phyloP scores from a whole-genome alignment of 2,797 vertebrate genomes.

The Poeciliopsis turneri region DNA sequence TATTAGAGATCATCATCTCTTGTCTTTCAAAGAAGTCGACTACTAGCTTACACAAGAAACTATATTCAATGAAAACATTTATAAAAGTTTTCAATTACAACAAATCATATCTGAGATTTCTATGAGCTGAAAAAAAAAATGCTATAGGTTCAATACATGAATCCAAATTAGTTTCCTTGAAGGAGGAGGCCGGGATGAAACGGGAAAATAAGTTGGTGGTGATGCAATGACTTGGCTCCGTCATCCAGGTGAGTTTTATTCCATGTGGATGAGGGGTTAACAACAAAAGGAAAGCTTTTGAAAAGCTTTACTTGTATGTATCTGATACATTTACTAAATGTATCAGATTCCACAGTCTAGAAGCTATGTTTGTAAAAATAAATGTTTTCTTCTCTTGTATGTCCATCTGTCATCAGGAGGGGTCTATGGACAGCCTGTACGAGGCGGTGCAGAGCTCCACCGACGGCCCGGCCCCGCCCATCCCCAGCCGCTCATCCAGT shows the following conservation, averaged over 20 bases:
- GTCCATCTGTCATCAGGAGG: slow-evolving; percentile 73
- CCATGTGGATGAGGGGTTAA: not conserved
- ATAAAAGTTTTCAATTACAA: not conserved
- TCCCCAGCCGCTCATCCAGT: slow-evolving; percentile 69
- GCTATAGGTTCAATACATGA: not conserved
- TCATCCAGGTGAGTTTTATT: not conserved
- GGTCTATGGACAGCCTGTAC: slow-evolving; percentile 93
- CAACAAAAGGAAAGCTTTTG: not conserved
- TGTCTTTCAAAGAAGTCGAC: not conserved
- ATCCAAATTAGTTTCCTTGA: not conserved
- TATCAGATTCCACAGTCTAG: not conserved
- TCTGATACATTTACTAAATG: not conserved
- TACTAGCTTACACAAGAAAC: not conserved
- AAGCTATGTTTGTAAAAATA: not conserved
- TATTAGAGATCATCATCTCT: not conserved
- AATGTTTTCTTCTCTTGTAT: slow-evolving; percentile 22
- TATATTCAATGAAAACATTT: not conserved
- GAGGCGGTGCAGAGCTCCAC: slow-evolving; percentile 84
- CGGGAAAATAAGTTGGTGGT: not conserved
- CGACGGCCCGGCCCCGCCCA: slow-evolving; percentile 67
- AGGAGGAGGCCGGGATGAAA: not conserved
- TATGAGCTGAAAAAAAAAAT: not conserved
- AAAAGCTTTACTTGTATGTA: too few species aligned
- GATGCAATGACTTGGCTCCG: not conserved
- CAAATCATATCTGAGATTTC: not conserved